Evolutionary conservation across 2,888 invertebrate genomes (phyloP), one percentile per base, ranked within the genome.

Genomic region (Hypsopygia costalis): DNA sequence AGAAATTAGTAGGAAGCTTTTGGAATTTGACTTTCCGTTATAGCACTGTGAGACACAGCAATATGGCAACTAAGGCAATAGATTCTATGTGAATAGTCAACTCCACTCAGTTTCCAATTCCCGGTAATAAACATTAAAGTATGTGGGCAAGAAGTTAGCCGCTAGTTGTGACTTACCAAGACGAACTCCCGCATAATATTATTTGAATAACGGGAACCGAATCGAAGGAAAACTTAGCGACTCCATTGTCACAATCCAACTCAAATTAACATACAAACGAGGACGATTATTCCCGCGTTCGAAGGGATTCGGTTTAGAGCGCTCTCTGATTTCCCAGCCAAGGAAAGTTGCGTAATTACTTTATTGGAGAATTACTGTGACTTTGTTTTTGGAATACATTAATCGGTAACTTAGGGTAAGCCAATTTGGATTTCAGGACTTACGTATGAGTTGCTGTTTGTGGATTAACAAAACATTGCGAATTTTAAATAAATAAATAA

Each of bases 281-380:
- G 65, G 68, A 71, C 75, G 74, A 80, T 82, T 81, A 82, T 75
- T 75, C 70, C 64, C 72, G 73, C 80, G 78, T 81, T 79, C 75
- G 69, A 76, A 74, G 60, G 73, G 70, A 78, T 73, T 70, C 66
- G 75, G 69, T 74, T 74, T 47, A 46, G 61, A 69, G 69, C 56
- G 65, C 66, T 65, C 65, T 61, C 58, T 62, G 62, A 65, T 47
- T 60, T 55, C 55, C 52, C 55, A 60, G 61, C 66, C 59, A 55
- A 55, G 51, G 51, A 58, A 68, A 70, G 58, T 72, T 62, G 44
- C 31, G 44, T 69, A 73, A 72, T 73, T 69, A 70, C 65, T 70
- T 72, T 71, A 71, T 73, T 69, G 58, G 63, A 52, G 58, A 69
- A 67, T 67, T 55, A 66, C 61, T 64, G 65, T 61, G 62, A 62